A percentile compares a stretch with the other conserved stretches of the same genome.
These are phyloP conservation scores for Heliconius hortense DNA, from an alignment of 2,888 invertebrate genomes.

Conservation along the genomic window DNA sequence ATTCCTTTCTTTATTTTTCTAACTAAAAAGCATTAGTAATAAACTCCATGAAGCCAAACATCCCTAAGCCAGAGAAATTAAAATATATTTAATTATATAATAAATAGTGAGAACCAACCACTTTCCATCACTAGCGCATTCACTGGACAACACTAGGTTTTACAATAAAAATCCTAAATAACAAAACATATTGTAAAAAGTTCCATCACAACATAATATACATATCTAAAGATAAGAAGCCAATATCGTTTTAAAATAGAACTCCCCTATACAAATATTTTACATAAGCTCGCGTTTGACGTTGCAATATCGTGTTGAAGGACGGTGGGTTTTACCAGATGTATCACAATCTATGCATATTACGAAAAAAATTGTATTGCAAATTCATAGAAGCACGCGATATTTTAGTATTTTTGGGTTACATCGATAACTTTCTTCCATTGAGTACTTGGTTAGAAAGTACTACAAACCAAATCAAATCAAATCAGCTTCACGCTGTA, in stretches of 20 bases:
- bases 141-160: neutral
- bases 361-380: conserved; percentile 3
- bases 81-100: no score
- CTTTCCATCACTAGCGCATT: neutral
- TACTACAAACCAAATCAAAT: no score
- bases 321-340: neutral
- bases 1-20: no score
- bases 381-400: conserved; percentile 10
- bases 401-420: neutral
- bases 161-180: neutral
- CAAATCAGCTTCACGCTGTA: no score
- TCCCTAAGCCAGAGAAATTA: no score
- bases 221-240: neutral
- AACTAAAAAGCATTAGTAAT: no score
- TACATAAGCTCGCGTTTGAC: conserved; percentile 14
- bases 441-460: no score
- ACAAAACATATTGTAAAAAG: neutral
- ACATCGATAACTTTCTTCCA: neutral
- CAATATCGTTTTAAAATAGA: conserved; percentile 21
- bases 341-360: conserved; percentile 15
- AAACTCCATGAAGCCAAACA: no score
- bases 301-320: conserved; percentile 21
- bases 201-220: neutral
- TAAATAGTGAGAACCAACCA: no score
- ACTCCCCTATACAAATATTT: neutral